Evolutionary conservation across 2,113 vertebrate species (phyloP), one percentile per base, ranked within the genome.

Genomic region (Gavia stellata): DNA sequence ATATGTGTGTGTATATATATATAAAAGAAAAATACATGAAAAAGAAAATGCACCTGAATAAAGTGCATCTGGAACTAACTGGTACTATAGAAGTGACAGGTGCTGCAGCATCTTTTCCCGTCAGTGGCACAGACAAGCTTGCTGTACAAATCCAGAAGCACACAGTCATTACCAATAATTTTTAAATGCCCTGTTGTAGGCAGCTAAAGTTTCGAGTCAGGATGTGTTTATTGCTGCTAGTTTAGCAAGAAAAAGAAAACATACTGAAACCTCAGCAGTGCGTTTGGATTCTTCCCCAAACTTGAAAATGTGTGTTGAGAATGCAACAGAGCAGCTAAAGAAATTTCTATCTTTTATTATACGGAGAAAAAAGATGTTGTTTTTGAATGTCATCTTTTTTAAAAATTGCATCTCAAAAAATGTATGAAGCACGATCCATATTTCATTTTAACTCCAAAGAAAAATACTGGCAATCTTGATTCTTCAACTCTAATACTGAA

Each of bases 391-490:
- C 10, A 63, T 44, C 26, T 62, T 78, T 62, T 75, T n/a, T 1
- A 25, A 78, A 87, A 52, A 53, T 6, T 53, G 13, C 2, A 0
- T 84, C 34, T 85, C 55, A 52, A 52, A 74, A 87, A 67, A 45
- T 38, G 4, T n/a, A 33, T 45, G 31, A 87, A 42, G 17, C 17
- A 58, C 0, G 0, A n/a, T 68, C 33, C 3, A 0, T 74, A 31
- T 42, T 81, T 66, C 17, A 36, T 77, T 83, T 78, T 36, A 70
- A 67, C 28, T 85, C 33, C 17, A 33, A 36, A 88, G 42, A 17
- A 75, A 62, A 63, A 34, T 36, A 47, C 52, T 62, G 19, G 36
- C 44, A 81, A 36, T 58, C 34, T 40, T 14, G 0, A 18, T 73
- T 83, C 34, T 93, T 84, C 40, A 21, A 2, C 36, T 36, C 16